Evolutionary conservation across 2,888 invertebrate genomes (phyloP), one percentile per base, ranked within the genome.

Genomic region (Chymomyza procnemis): DNA sequence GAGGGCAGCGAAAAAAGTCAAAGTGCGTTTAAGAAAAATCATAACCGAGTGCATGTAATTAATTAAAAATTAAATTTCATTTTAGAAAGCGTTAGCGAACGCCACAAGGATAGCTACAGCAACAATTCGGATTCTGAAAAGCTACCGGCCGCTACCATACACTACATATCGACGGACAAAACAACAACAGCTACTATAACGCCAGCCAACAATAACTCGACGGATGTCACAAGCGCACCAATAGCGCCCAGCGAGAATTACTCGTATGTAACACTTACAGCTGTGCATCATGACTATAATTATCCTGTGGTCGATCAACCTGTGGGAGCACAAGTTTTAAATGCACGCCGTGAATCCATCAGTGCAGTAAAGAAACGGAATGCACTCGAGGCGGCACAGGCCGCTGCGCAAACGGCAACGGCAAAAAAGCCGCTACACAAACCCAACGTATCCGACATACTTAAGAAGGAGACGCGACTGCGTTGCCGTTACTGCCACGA

Each of bases 211-310:
- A 64, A 66, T 57, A 52, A 71, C 66, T 56, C 65, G 56, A 62
- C 50, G 75, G 69, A 72, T 58, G 87, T 87, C 18, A 18, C 54
- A 4, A 12, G 19, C 2, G 12, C 34, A 41, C 85, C 90, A 68
- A 90, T 91, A 67, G 89, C 89, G 73, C 89, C 91, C 85, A 92
- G 93, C 21, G 95, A 95, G 79, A 94, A 94, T 77, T 96, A 96
- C 91, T 95, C 96, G 30, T 97, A 97, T 90, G 97, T 97, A 69
- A 96, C 96, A 88, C 92, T 97, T 78, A 94, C 95, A 56, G 93
- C 95, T 73, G 94, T 94, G 74, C 82, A 85, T 76, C 97, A 97
- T 90, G 97, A 97, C 80, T 97, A 97, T 92, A 95, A 95, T 80
- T 97, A 97, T 91, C 97, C 97, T 41, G 89, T 91, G 75, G 90